Conservation (phyloP, 2,888 invertebrate species). For the Cynaeus angustus region DNA sequence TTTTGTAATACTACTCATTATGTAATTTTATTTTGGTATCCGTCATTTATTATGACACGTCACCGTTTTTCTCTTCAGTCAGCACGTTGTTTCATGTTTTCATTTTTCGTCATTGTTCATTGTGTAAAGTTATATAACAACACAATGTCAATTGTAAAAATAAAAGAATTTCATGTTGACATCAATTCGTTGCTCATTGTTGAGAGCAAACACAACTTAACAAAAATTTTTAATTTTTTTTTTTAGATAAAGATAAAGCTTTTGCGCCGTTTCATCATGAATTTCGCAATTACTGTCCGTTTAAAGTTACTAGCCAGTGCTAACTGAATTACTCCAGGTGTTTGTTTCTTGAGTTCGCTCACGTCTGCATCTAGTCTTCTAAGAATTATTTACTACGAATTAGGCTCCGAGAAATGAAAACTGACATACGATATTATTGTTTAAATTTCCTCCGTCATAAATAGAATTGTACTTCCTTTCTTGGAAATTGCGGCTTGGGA, state of each 20-base stretch:
- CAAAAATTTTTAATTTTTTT: too few relatives aligned
- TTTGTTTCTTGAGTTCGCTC: slow-evolving; percentile 43
- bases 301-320: slow-evolving; percentile 16
- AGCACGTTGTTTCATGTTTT: slow-evolving; percentile 6
- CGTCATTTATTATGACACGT: too few relatives aligned
- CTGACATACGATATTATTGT: slow-evolving; percentile 25
- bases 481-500: slow-evolving; percentile 5
- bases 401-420: slow-evolving; percentile 43
- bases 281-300: slow-evolving; percentile 30
- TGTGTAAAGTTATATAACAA: slow-evolving; percentile 4
- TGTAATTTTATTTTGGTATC: too few relatives aligned
- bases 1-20: too few relatives aligned
- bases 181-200: background rate
- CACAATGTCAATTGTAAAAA: background rate
- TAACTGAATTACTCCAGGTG: slow-evolving; percentile 24
- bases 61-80: background rate
- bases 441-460: slow-evolving; percentile 44
- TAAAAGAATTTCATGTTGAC: background rate
- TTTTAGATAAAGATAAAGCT: too few relatives aligned
- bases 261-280: slow-evolving; percentile 2
- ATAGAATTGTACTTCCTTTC: background rate
- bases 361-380: slow-evolving; percentile 28
- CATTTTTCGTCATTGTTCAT: slow-evolving; percentile 10
- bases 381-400: slow-evolving; percentile 48
- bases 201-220: too few relatives aligned